These are phyloP conservation scores for Vannuccia rotundouncinata DNA, from an alignment of 2,888 invertebrate genomes.

Conservation along the genomic window DNA sequence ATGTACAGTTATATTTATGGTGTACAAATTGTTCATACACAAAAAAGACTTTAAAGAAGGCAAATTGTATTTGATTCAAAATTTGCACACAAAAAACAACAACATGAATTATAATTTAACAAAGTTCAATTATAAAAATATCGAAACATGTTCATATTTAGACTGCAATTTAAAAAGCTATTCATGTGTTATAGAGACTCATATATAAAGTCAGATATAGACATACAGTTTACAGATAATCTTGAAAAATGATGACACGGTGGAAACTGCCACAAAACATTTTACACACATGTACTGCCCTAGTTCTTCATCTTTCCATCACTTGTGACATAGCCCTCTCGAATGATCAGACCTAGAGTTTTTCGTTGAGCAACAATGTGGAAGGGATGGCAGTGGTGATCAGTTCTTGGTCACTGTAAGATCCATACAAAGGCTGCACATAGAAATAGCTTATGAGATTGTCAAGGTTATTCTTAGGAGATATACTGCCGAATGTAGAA, in stretches of 20 bases:
- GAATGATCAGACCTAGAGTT: constrained; percentile 21
- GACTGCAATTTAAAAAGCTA: neutral
- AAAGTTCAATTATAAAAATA: constrained; percentile 13
- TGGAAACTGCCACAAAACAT: constrained; percentile 7
- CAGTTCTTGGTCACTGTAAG: neutral
- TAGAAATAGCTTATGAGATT: neutral
- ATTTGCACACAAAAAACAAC: neutral
- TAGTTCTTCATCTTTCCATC: constrained; percentile 25
- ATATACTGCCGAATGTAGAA: constrained; percentile 10
- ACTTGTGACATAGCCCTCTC: constrained; percentile 1
- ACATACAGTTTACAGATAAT: neutral
- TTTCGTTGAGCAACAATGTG: neutral
- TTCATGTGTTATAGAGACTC: too few species aligned
- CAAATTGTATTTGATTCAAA: constrained; percentile 1
- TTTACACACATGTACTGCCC: neutral
- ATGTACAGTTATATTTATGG: constrained; percentile 5
- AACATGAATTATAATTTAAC: neutral
- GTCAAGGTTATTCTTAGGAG: neutral
- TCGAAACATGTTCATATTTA: neutral
- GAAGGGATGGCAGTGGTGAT: neutral
- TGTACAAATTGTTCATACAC: constrained; percentile 15
- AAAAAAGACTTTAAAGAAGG: neutral
- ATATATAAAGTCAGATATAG: too few species aligned
- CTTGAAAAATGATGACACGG: neutral
- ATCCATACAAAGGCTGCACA: neutral